phyloP scores from a whole-genome alignment of 2,797 vertebrate genomes.

The Tachyglossus aculeatus region DNA sequence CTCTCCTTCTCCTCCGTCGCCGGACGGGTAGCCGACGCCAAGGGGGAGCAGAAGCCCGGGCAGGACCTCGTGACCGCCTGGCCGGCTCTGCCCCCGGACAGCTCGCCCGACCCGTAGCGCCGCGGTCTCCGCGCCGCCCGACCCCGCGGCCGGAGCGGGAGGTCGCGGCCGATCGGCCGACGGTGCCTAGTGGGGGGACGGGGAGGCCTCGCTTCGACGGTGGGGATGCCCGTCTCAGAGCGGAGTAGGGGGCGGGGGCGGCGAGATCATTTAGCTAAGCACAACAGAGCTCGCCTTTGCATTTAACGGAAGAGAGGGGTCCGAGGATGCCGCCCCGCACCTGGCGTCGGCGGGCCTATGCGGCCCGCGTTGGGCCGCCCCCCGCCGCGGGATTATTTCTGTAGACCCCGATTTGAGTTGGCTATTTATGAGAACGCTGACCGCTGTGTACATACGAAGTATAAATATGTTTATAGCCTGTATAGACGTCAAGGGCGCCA shows the following conservation, averaged over 20 bases:
- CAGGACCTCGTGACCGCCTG: constrained; percentile 78
- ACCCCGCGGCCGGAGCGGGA: too few species aligned
- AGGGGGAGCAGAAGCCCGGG: constrained; percentile 81
- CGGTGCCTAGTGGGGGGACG: too few species aligned
- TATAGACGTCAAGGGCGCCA: constrained; percentile 55
- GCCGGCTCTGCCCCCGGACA: constrained; percentile 58
- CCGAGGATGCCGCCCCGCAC: too few species aligned
- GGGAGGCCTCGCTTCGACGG: too few species aligned
- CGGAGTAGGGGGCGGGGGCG: too few species aligned
- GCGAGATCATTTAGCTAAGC: constrained; percentile 47
- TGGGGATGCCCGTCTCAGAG: too few species aligned
- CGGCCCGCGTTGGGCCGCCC: constrained; percentile 75
- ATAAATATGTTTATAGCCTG: constrained; percentile 74
- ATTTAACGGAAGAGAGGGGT: constrained; percentile 62
- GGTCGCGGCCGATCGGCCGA: too few species aligned
- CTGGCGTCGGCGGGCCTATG: too few species aligned
- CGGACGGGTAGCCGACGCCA: constrained; percentile 70
- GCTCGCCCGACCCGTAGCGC: constrained; percentile 55
- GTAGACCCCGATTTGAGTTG: constrained; percentile 69
- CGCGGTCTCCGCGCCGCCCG: too few species aligned
- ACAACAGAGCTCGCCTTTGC: constrained; percentile 66
- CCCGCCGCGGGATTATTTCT: constrained; percentile 75
- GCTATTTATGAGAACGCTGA: constrained; percentile 73
- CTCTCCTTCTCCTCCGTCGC: constrained; percentile 89
- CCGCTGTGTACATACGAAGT: constrained; percentile 68